A percentile compares a stretch with the other conserved stretches of the same genome.
Evolutionary conservation across 1,140 invertebrate genomes (phyloP).

Genomic region (Pseudoatta argentina): DNA sequence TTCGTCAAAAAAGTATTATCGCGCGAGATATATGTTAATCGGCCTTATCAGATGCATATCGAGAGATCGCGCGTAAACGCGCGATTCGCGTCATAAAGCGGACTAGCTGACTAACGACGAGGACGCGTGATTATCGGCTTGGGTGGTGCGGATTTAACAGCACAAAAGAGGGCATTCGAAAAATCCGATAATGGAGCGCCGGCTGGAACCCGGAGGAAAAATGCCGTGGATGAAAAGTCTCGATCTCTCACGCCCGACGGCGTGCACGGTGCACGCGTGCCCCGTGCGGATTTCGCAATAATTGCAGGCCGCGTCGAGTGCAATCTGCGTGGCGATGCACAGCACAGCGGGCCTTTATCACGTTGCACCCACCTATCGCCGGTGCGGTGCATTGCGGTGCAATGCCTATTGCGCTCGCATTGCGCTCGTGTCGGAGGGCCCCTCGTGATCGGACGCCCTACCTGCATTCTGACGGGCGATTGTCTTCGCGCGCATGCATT

Average conservation of each 20-base stretch:
- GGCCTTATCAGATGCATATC: conserved; percentile 28
- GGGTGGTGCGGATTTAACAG: neutral
- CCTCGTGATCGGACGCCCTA: conserved; percentile 62
- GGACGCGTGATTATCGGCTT: conserved; percentile 51
- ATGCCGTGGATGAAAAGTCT: conserved; percentile 62
- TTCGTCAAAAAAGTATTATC: conserved; percentile 9
- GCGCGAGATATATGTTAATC: conserved; percentile 16
- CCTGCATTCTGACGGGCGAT: conserved; percentile 62
- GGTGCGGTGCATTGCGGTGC: neutral
- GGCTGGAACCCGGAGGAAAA: neutral
- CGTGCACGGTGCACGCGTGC: conserved; percentile 48
- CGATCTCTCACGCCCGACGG: conserved; percentile 65
- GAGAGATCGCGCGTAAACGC: neutral
- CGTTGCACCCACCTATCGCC: conserved; percentile 68
- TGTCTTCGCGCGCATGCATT: conserved; percentile 62
- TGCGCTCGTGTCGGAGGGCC: conserved; percentile 55
- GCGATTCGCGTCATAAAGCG: neutral
- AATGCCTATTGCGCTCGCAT: conserved; percentile 55
- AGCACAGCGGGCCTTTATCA: conserved; percentile 67
- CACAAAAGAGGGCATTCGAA: too few relatives aligned
- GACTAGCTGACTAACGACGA: conserved; percentile 19
- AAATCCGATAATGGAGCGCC: too few relatives aligned
- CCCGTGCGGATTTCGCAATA: conserved; percentile 68
- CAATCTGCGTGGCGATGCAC: conserved; percentile 71
- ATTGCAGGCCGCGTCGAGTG: conserved; percentile 50